Evolutionary conservation across 1,140 invertebrate species (phyloP), one percentile per base, ranked within the genome.

Genomic region (Drosophila bipectinata): DNA sequence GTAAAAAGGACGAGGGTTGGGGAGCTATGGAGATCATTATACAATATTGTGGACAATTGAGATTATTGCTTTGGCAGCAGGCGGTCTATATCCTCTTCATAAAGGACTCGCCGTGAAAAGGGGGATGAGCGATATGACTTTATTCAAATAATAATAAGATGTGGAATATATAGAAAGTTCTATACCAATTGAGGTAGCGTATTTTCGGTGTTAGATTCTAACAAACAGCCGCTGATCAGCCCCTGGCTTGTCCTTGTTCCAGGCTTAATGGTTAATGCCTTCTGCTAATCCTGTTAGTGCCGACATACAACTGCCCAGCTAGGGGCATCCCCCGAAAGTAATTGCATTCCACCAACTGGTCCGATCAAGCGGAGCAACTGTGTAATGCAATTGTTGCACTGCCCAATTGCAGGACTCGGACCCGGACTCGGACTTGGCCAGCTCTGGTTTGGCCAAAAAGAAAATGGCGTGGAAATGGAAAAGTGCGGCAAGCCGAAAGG

Each of bases 31-130:
- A 61, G 79, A 83, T 82, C 79, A 59, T 63, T 59, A 61, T 51
- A 75, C 71, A 83, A 79, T 71, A 78, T 71, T 83, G 79, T 75
- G 52, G 73, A 83, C 79, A 83, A 79, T 71, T 61, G 61, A 54
- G 69, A 62, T 78, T 55, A 75, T 78, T 64, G 62, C 68, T 72
- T 68, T 71, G 53, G 64, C 63, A 64, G 63, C 63, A 61, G 59
- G 59, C 63, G 47, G 57, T 66, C 34, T 51, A 63, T 34, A 12
- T 15, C 44, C 49, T 48, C 34, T 54, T 48, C 48, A 66, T 47
- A 54, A 39, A 4, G 28, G 10, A 52, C 48, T 48, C 5, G 4
- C 15, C 14, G 37, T 28, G 28, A 45, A 45, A 14, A 9, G 41
- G 47, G 41, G 55, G 44, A 37, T 62, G 28, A 64, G 39, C 9